phyloP scores from a whole-genome alignment of 2,797 vertebrate species.

The Danio aesculapii region DNA sequence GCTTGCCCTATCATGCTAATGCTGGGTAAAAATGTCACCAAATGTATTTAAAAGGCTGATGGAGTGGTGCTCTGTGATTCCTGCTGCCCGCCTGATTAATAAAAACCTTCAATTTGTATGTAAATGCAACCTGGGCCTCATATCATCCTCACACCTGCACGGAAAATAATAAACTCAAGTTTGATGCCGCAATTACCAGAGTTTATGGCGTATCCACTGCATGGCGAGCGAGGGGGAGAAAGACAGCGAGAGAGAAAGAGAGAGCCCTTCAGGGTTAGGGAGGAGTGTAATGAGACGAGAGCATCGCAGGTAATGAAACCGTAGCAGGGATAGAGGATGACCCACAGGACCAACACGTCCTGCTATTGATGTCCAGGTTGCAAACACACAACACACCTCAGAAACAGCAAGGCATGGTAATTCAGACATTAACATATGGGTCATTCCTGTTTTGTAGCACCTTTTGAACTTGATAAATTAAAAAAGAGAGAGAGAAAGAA shows the following conservation, averaged over 20 bases:
- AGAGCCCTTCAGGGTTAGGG: conserved; percentile 70
- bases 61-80: conserved; percentile 99
- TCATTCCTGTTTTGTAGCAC: not conserved
- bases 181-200: conserved; percentile 99
- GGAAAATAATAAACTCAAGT: conserved; percentile 99
- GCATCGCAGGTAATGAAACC: conserved; percentile 47
- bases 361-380: conserved; percentile 40
- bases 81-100: conserved; percentile 99
- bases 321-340: conserved; percentile 32
- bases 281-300: conserved; percentile 65
- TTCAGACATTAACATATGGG: conserved; percentile 32
- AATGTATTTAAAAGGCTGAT: conserved; percentile 99
- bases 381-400: conserved; percentile 37
- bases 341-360: conserved; percentile 44
- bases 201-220: conserved; percentile 90
- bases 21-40: conserved; percentile 99
- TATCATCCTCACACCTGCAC: conserved; percentile 99
- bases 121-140: conserved; percentile 98
- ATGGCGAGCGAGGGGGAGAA: conserved; percentile 70
- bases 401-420: conserved; percentile 32
- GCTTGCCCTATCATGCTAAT: conserved; percentile 99
- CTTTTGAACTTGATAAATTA: conserved; percentile 4
- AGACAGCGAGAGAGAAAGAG: conserved; percentile 59
- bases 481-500: not conserved
- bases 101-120: conserved; percentile 99